Conservation (phyloP, 2,113 vertebrate species). For the Pteronura brasiliensis region DNA sequence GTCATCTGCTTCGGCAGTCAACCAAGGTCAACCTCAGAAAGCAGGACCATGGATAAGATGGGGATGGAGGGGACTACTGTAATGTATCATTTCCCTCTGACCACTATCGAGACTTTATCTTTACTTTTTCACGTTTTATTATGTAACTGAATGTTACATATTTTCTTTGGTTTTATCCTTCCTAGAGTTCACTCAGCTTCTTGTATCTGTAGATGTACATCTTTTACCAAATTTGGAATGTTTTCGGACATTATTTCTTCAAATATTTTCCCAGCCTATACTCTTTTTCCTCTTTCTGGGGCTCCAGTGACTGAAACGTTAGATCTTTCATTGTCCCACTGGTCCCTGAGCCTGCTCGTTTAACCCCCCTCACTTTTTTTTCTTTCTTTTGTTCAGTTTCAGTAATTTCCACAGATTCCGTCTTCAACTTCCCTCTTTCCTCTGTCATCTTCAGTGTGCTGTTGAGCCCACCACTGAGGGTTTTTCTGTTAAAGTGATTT, state of each 20-base stretch:
- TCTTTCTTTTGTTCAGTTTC: neutral
- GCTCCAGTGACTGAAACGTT: neutral
- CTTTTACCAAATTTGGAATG: neutral
- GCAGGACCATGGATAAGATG: neutral
- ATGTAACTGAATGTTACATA: neutral
- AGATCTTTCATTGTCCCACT: neutral
- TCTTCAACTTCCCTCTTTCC: neutral
- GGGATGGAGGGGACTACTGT: neutral
- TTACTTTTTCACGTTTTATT: neutral
- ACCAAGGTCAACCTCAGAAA: neutral
- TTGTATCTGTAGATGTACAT: neutral
- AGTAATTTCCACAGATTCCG: neutral
- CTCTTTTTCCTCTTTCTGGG: neutral
- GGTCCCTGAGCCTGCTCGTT: neutral
- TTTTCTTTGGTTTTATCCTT: neutral
- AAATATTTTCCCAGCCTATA: neutral
- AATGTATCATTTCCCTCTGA: neutral
- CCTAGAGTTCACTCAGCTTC: neutral
- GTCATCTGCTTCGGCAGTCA: neutral
- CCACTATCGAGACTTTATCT: neutral
- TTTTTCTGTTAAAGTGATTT: neutral
- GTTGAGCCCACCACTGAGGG: neutral
- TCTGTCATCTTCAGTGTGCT: neutral
- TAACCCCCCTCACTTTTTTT: neutral
- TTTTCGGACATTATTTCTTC: neutral